Percentiles rank a stretch among this genome's conserved stretches.
These are phyloP conservation scores for Dilophus febrilis DNA, from an alignment of 2,888 invertebrate genomes.

Conservation along the genomic window DNA sequence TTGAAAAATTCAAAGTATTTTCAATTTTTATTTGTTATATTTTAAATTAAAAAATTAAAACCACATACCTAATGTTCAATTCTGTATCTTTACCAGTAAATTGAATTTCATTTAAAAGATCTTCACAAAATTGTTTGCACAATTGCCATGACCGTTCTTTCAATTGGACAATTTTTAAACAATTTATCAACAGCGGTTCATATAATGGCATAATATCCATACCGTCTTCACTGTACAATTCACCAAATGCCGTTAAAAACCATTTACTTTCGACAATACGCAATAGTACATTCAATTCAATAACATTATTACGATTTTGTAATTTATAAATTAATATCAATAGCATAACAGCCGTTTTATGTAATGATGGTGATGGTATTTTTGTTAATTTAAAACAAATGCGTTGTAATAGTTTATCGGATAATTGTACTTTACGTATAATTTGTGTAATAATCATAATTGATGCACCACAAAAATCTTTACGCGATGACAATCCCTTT, in stretches of 20 bases:
- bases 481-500: conserved; percentile 47
- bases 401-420: conserved; percentile 33
- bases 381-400: conserved; percentile 35
- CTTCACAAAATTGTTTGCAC: conserved; percentile 37
- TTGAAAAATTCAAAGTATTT: conserved; percentile 6
- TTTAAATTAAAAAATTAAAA: conserved; percentile 6
- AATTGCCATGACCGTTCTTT: conserved; percentile 31
- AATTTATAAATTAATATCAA: conserved; percentile 53
- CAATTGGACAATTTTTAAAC: conserved; percentile 34
- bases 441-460: conserved; percentile 59
- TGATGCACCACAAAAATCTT: conserved; percentile 55
- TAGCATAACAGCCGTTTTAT: conserved; percentile 44
- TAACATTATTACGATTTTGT: conserved; percentile 34
- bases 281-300: conserved; percentile 36
- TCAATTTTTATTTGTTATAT: too few species aligned
- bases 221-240: conserved; percentile 36
- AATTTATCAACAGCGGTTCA: conserved; percentile 35
- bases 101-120: conserved; percentile 40
- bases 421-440: conserved; percentile 42
- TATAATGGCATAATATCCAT: conserved; percentile 40
- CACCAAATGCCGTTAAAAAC: conserved; percentile 33
- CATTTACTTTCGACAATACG: conserved; percentile 27
- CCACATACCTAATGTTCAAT: conserved; percentile 38
- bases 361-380: conserved; percentile 33
- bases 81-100: conserved; percentile 38